Evolutionary conservation across 2,113 vertebrate genomes (phyloP).

Genomic region (Pelecanus crispus): DNA sequence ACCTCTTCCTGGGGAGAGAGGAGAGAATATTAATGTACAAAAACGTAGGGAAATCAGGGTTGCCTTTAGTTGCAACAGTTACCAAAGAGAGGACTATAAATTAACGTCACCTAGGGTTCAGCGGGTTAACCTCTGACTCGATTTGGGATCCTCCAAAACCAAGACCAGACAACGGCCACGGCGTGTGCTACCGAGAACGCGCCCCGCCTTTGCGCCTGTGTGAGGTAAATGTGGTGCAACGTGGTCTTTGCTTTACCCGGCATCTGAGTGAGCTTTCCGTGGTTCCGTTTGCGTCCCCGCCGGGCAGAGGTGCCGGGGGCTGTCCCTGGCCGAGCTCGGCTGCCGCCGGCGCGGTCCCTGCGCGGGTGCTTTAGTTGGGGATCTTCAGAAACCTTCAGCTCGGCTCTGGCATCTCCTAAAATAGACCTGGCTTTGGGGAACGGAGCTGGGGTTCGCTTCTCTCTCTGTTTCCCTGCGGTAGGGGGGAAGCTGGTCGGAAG

Average conservation of each 20-base stretch:
- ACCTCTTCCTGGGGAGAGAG: neutral
- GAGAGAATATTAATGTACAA: neutral
- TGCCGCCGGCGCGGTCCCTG: neutral
- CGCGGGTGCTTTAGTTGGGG: neutral
- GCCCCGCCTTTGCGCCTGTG: neutral
- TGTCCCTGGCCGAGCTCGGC: neutral
- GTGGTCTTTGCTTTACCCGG: neutral
- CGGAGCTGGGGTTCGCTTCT: neutral
- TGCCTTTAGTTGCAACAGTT: neutral
- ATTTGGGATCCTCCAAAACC: neutral
- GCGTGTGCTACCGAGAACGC: neutral
- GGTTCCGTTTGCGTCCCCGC: neutral
- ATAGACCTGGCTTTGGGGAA: neutral
- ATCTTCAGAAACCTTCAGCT: neutral
- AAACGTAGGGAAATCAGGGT: rapidly evolving
- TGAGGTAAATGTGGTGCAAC: neutral
- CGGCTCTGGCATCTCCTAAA: neutral
- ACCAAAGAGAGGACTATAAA: rapidly evolving
- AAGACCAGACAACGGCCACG: neutral
- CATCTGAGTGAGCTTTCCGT: neutral
- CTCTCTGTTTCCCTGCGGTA: neutral
- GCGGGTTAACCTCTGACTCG: neutral
- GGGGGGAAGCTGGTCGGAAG: neutral
- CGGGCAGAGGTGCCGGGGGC: neutral
- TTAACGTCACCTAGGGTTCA: rapidly evolving